Evolutionary conservation across 2,888 invertebrate species (phyloP).

Genomic region (Abrostola tripartita): DNA sequence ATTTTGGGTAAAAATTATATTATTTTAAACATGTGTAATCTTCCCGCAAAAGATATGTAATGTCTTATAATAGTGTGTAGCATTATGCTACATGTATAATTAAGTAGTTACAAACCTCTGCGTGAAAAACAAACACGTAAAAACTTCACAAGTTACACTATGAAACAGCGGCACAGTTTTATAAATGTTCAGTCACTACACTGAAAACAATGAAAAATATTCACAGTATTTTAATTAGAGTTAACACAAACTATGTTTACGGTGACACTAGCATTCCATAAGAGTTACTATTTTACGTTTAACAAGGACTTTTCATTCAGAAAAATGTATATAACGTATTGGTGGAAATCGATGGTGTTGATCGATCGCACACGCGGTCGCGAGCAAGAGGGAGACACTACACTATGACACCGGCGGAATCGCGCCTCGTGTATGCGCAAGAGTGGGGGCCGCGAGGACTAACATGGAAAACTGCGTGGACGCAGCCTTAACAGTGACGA

Average conservation of each 20-base stretch:
- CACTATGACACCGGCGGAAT: slow-evolving; percentile 64
- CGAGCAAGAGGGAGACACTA: slow-evolving; percentile 74
- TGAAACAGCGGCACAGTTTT: slow-evolving; percentile 42
- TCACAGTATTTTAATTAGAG: slow-evolving; percentile 42
- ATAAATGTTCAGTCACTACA: slow-evolving; percentile 57
- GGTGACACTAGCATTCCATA: slow-evolving; percentile 53
- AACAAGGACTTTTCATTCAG: slow-evolving; percentile 82
- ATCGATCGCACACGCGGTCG: slow-evolving; percentile 76
- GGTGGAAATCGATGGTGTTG: slow-evolving; percentile 70
- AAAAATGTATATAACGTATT: slow-evolving; percentile 79
- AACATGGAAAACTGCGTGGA: slow-evolving; percentile 79
- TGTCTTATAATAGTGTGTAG: slow-evolving; percentile 22
- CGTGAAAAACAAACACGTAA: slow-evolving; percentile 33
- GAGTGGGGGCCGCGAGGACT: slow-evolving; percentile 79
- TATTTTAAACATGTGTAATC: slow-evolving; percentile 38
- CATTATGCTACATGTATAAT: slow-evolving; percentile 35
- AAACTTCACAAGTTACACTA: slow-evolving; percentile 49
- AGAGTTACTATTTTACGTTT: slow-evolving; percentile 55
- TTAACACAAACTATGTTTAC: slow-evolving; percentile 46
- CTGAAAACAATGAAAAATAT: slow-evolving; percentile 55
- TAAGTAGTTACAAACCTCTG: slow-evolving; percentile 53
- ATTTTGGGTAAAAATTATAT: slow-evolving; percentile 20
- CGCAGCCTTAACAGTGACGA: slow-evolving; percentile 64
- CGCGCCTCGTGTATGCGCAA: slow-evolving; percentile 64
- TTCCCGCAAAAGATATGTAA: slow-evolving; percentile 39